Evolutionary conservation across 2,797 vertebrate species (phyloP).

Genomic region (Falco peregrinus): DNA sequence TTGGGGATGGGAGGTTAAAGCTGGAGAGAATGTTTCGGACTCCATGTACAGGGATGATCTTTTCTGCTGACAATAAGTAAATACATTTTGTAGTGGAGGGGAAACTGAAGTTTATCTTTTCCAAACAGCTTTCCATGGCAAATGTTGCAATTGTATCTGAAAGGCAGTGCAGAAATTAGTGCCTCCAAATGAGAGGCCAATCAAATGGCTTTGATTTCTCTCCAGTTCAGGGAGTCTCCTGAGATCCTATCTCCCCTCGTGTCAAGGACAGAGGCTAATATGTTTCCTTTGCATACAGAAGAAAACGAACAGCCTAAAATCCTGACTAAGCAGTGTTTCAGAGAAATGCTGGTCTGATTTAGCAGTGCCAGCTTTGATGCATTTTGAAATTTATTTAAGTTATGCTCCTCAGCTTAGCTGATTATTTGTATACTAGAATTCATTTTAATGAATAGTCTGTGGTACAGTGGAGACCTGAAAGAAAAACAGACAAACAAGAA

Average conservation of each 20-base stretch:
- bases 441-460: not conserved
- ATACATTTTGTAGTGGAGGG: not conserved
- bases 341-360: not conserved
- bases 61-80: not conserved
- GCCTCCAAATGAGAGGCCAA: not conserved
- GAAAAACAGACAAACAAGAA: not conserved
- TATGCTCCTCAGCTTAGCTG: not conserved
- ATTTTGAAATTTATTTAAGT: not conserved
- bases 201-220: conserved; percentile 11
- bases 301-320: not conserved
- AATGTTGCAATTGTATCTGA: conserved; percentile 55
- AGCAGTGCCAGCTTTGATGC: not conserved
- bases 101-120: conserved; percentile 17
- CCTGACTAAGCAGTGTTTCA: not conserved
- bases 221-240: conserved; percentile 22
- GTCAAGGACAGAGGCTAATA: conserved; percentile 42
- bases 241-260: not conserved
- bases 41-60: not conserved
- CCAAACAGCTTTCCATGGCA: not conserved
- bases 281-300: conserved; percentile 8
- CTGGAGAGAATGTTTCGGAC: not conserved
- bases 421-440: not conserved
- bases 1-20: not conserved
- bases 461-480: not conserved
- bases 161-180: not conserved